Evolutionary conservation across 2,797 vertebrate genomes (phyloP).

Genomic region (Momotus momota): DNA sequence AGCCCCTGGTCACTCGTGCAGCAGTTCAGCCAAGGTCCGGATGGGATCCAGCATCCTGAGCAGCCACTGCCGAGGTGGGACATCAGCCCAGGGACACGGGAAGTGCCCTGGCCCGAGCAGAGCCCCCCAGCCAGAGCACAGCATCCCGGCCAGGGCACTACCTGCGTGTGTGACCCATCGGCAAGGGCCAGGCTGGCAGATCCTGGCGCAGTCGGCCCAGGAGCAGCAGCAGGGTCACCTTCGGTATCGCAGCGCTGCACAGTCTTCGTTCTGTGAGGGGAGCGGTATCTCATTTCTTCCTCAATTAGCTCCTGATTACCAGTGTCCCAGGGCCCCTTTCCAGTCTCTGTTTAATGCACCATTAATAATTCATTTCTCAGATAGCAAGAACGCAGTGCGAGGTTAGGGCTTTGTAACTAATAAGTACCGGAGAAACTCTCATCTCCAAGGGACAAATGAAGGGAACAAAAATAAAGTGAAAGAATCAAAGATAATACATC

Average conservation of each 20-base stretch:
- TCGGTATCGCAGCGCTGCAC: slow-evolving; percentile 16
- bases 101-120: accelerated
- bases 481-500: slow-evolving; percentile 41
- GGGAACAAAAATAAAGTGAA: slow-evolving; percentile 48
- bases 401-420: slow-evolving; percentile 64
- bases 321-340: slow-evolving; percentile 71
- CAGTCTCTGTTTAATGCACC: slow-evolving; percentile 73
- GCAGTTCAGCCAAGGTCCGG: neutral
- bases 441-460: slow-evolving; percentile 62
- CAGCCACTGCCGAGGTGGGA: neutral
- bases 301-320: slow-evolving; percentile 79
- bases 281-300: slow-evolving; percentile 74
- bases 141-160: neutral
- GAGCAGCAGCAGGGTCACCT: slow-evolving; percentile 64
- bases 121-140: neutral
- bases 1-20: neutral
- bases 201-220: accelerated
- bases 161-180: neutral
- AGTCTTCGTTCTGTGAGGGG: neutral
- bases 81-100: neutral
- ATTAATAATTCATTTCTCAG: slow-evolving; percentile 79
- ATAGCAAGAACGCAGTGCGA: slow-evolving; percentile 43
- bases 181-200: neutral
- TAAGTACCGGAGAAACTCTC: slow-evolving; percentile 34
- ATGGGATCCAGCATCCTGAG: neutral